Percentiles rank a stretch among this genome's conserved stretches.
phyloP scores from a whole-genome alignment of 2,113 vertebrate genomes.

The Cryptotis parvus region DNA sequence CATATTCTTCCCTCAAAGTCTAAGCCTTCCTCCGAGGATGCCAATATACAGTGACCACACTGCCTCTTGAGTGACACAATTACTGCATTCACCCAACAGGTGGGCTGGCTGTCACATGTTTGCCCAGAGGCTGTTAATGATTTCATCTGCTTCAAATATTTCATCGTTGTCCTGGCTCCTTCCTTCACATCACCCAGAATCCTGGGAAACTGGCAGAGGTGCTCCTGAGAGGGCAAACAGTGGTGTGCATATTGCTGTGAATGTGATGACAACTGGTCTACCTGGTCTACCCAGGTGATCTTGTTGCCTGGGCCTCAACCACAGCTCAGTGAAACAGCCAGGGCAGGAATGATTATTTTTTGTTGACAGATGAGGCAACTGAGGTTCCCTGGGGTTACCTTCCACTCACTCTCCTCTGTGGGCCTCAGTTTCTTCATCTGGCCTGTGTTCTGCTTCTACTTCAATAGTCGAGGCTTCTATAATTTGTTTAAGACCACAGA shows the following conservation, averaged over 20 bases:
- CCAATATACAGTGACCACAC: not conserved
- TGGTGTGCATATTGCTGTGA: not conserved
- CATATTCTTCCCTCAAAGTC: not conserved
- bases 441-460: not conserved
- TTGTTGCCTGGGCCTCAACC: conserved; percentile 1
- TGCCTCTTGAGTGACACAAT: not conserved
- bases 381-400: conserved; percentile 26
- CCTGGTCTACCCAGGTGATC: conserved; percentile 46
- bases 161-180: not conserved
- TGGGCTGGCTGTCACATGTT: not conserved
- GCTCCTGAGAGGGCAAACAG: not conserved
- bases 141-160: not conserved
- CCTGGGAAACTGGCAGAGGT: not conserved
- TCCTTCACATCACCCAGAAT: conserved; percentile 7
- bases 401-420: not conserved
- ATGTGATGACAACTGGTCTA: conserved; percentile 28
- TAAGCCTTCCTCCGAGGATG: not conserved
- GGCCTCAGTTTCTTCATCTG: conserved; percentile 11
- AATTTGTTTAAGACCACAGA: not conserved
- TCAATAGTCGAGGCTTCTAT: not conserved
- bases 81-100: not conserved
- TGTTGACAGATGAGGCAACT: conserved; percentile 67
- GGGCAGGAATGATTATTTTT: not conserved
- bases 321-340: not conserved
- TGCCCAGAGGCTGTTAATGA: not conserved